These are phyloP conservation scores for Nannospalax galili DNA, from an alignment of 2,113 vertebrate genomes.

Conservation along the genomic window DNA sequence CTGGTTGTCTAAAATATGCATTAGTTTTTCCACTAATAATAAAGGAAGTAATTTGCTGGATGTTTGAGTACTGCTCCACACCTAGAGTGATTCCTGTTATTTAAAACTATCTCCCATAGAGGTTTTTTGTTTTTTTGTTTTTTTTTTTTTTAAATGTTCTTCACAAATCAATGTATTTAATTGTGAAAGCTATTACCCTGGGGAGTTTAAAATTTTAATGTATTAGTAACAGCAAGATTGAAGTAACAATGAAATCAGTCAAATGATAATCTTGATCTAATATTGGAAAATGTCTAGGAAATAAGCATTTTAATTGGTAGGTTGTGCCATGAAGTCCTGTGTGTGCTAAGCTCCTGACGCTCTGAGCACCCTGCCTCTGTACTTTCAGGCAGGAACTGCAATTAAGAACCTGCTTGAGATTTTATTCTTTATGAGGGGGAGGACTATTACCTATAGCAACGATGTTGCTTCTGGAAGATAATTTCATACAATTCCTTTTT, in stretches of 20 bases:
- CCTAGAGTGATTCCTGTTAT: slow-evolving; percentile 37
- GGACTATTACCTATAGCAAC: not conserved
- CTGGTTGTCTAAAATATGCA: slow-evolving; percentile 32
- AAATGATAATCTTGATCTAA: slow-evolving; percentile 12
- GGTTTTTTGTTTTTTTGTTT: too few relatives aligned
- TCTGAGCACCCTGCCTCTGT: not conserved
- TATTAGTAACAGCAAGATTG: not conserved
- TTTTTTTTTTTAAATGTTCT: too few relatives aligned
- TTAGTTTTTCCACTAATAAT: not conserved
- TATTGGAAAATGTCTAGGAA: slow-evolving; percentile 41
- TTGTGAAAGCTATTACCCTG: slow-evolving; percentile 75
- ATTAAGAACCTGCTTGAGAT: slow-evolving; percentile 16
- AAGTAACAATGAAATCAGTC: not conserved
- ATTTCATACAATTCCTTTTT: slow-evolving; percentile 54
- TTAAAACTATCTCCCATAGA: slow-evolving; percentile 8
- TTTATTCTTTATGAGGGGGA: slow-evolving; percentile 20
- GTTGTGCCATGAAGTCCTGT: not conserved
- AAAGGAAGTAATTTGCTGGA: slow-evolving; percentile 22
- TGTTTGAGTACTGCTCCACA: slow-evolving; percentile 1
- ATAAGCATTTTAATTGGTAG: slow-evolving; percentile 3
- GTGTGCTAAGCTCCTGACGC: not conserved
- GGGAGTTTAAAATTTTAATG: not conserved
- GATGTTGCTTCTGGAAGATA: slow-evolving; percentile 17
- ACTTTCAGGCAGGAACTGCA: not conserved
- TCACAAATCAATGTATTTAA: slow-evolving; percentile 82